Base-by-base conservation (phyloP, 2,888 invertebrate genomes). In the Electrophaes corylata region DNA sequence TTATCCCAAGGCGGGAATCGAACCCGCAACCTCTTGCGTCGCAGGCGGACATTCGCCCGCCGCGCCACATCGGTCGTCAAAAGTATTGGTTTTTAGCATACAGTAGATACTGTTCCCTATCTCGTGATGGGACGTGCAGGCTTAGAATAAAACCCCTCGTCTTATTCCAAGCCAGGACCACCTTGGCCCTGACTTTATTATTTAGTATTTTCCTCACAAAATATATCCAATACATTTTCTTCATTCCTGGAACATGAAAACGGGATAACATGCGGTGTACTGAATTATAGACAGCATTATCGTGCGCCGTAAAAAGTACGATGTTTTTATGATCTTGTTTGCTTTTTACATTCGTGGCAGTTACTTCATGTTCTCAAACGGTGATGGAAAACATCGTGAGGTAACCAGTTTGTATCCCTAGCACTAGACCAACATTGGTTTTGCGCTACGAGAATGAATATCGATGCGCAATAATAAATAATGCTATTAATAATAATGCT, bases 231-330 rank as follows among this genome's bases (percentile, higher is more conserved):
- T 60, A 56, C 58, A 60, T 60, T 56, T 49, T 16, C 31, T 50
- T 55, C 55, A 57, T 55, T 60, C 62, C 58, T 56, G 61, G 64
- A 60, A 65, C 64, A 62, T 44, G 47, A 71, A 71, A 62, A 64
- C 62, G 49, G 37, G 62, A 66, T 69, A 66, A 67, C 51, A 64
- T 53, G 64, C 61, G 65, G 68, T 64, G 67, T 65, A 69, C 70
- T 77, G 73, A 79, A 76, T 76, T 76, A 79, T 73, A 66, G 47
- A 53, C 54, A 31, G 60, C 72, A 75, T 77, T 72, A 79, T 75
- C 67, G 57, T 53, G 62, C 46, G 64, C 66, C 70, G 68, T 78
- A 79, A 78, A 76, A 73, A 69, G 56, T 64, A 70, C 67, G 72
- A 71, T 69, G 57, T 69, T 71, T 79, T 78, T 79, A 79, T 70